phyloP scores from a whole-genome alignment of 2,113 vertebrate genomes.

The Plecturocebus donacophilus region DNA sequence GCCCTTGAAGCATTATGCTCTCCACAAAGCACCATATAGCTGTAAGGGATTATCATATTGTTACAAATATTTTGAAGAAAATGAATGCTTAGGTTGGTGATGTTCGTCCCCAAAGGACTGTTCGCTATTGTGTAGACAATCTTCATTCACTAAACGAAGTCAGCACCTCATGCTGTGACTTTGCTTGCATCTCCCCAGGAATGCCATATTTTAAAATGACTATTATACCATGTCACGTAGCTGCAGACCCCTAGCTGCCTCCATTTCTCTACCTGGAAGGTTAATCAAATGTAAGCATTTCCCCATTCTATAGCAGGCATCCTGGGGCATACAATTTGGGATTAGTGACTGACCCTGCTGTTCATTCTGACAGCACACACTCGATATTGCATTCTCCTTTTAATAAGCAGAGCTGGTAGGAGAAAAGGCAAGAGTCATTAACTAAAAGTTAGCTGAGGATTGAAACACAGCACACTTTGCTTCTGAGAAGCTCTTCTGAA shows the following conservation, averaged over 20 bases:
- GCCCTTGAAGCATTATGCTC: background rate
- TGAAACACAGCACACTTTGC: constrained; percentile 13
- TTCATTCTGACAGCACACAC: constrained; percentile 55
- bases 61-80: constrained; percentile 40
- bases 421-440: constrained; percentile 70
- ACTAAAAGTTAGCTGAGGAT: constrained; percentile 63
- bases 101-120: constrained; percentile 17
- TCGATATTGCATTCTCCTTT: constrained; percentile 39
- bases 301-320: constrained; percentile 48
- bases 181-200: constrained; percentile 5
- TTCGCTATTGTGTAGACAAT: constrained; percentile 5
- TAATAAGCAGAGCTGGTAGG: constrained; percentile 56
- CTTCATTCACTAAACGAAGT: constrained; percentile 25
- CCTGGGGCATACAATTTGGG: constrained; percentile 51
- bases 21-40: background rate
- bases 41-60: background rate
- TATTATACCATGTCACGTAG: constrained; percentile 49
- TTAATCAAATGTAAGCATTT: constrained; percentile 69
- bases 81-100: background rate
- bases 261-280: constrained; percentile 58
- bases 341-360: constrained; percentile 57
- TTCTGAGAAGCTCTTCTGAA: constrained; percentile 52
- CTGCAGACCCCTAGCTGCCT: constrained; percentile 43
- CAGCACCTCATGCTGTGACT: background rate
- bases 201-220: constrained; percentile 53